phyloP scores from a whole-genome alignment of 2,797 vertebrate species.

The Danio albolineatus region DNA sequence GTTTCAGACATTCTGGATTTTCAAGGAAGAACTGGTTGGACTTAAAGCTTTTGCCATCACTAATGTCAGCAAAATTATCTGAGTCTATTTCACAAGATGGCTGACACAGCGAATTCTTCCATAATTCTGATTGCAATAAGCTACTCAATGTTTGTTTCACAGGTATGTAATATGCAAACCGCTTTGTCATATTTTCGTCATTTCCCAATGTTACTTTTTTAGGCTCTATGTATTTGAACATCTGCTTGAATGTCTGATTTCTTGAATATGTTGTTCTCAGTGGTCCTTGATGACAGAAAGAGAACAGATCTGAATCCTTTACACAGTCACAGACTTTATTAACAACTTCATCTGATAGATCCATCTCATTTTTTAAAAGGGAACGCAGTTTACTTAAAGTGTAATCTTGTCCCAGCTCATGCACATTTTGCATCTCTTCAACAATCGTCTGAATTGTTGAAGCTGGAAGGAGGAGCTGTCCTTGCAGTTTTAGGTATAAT shows the following conservation, averaged over 20 bases:
- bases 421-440: conserved; percentile 9
- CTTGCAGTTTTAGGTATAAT: background rate
- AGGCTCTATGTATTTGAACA: background rate
- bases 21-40: too few species aligned
- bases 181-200: background rate
- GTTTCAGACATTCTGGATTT: too few species aligned
- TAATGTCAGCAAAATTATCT: too few species aligned
- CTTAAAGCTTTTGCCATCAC: too few species aligned
- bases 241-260: background rate
- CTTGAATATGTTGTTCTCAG: conserved; percentile 14
- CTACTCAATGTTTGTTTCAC: too few species aligned
- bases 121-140: too few species aligned
- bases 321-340: conserved; percentile 3
- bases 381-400: conserved; percentile 10
- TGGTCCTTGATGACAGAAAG: background rate
- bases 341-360: background rate
- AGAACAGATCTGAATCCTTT: background rate
- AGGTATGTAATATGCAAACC: background rate
- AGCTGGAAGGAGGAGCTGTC: background rate
- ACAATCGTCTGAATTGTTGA: background rate
- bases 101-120: too few species aligned
- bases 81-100: background rate
- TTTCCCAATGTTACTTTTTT: background rate
- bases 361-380: background rate
- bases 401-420: conserved; percentile 20